Evolutionary conservation across 1,140 invertebrate genomes (phyloP).

Genomic region (Cylas formicarius): DNA sequence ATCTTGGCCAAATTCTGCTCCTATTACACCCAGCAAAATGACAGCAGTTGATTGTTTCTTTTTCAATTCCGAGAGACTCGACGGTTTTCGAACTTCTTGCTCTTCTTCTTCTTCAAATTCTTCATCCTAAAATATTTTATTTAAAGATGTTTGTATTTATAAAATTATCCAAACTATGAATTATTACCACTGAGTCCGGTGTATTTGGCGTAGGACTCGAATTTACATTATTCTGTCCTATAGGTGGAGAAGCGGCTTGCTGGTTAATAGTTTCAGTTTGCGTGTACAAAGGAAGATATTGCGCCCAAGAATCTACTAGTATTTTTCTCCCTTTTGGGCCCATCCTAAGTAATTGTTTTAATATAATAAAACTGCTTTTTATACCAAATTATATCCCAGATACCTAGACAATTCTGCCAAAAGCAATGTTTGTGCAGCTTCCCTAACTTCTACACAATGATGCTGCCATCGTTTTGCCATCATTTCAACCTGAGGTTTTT

Average conservation of each 20-base stretch:
- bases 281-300: constrained; percentile 83
- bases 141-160: background rate
- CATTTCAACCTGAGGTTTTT: constrained; percentile 92
- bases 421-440: constrained; percentile 92
- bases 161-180: background rate
- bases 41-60: constrained; percentile 96
- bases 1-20: constrained; percentile 95
- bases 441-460: constrained; percentile 91
- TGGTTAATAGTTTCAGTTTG: constrained; percentile 61
- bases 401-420: constrained; percentile 83
- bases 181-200: constrained; percentile 36
- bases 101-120: constrained; percentile 83
- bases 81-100: constrained; percentile 68
- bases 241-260: constrained; percentile 39
- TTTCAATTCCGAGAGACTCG: constrained; percentile 78
- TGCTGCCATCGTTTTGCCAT: constrained; percentile 97
- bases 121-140: constrained; percentile 51
- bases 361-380: constrained; percentile 5
- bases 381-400: background rate
- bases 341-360: constrained; percentile 50
- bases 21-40: constrained; percentile 92
- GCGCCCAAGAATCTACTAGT: constrained; percentile 91
- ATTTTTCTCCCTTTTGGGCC: constrained; percentile 87
- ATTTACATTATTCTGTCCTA: constrained; percentile 35
- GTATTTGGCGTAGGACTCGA: constrained; percentile 41